Evolutionary conservation across 2,888 invertebrate species (phyloP).

Genomic region (Leucoma salicis): DNA sequence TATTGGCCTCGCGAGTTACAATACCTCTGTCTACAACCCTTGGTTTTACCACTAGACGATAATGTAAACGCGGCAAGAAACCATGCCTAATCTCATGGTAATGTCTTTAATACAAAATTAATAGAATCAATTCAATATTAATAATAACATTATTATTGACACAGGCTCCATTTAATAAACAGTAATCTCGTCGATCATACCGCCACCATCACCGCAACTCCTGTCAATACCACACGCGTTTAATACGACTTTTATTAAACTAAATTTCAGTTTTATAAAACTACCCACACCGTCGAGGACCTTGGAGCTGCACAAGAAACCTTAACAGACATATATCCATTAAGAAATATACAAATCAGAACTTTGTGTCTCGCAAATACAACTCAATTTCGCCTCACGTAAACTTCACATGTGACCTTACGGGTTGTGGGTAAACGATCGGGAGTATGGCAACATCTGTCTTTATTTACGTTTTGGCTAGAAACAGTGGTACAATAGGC

Average conservation of each 20-base stretch:
- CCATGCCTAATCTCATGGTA: too few relatives aligned
- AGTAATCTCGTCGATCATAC: too few relatives aligned
- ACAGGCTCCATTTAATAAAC: too few relatives aligned
- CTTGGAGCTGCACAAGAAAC: constrained; percentile 34
- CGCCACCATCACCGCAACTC: constrained; percentile 36
- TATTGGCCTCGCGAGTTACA: too few relatives aligned
- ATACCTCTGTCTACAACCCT: too few relatives aligned
- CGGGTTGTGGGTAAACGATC: constrained; percentile 45
- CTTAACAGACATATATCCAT: constrained; percentile 31
- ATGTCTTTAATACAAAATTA: too few relatives aligned
- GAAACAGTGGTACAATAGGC: constrained; percentile 73
- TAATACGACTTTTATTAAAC: constrained; percentile 78
- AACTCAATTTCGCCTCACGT: constrained; percentile 31
- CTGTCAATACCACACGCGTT: constrained; percentile 68
- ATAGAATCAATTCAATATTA: too few relatives aligned
- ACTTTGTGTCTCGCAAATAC: constrained; percentile 15
- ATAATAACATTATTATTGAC: too few relatives aligned
- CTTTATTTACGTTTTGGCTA: constrained; percentile 80
- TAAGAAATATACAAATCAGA: constrained; percentile 18
- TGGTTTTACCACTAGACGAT: too few relatives aligned
- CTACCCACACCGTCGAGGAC: constrained; percentile 66
- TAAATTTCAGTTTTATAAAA: constrained; percentile 76
- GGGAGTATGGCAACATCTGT: constrained; percentile 79
- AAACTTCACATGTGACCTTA: constrained; percentile 25
- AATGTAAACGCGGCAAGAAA: too few relatives aligned